Percentiles rank a stretch among this genome's conserved stretches.
Evolutionary conservation across 2,113 vertebrate genomes (phyloP).

Genomic region (Sebastes schlegelii): DNA sequence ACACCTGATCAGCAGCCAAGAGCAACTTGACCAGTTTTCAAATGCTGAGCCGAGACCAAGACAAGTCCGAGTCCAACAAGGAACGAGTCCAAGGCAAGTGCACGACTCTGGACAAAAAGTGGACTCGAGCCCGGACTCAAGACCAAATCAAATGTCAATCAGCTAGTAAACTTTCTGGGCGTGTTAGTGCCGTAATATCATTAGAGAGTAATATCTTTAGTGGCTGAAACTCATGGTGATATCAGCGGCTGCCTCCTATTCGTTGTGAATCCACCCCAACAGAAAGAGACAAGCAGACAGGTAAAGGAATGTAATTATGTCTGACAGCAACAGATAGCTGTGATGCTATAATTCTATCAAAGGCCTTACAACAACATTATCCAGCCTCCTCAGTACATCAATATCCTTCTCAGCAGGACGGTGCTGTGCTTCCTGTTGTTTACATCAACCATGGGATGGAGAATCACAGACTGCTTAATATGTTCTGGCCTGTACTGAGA

Average conservation of each 20-base stretch:
- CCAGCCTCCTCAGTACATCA: slow-evolving; percentile 40
- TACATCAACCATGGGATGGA: slow-evolving; percentile 14
- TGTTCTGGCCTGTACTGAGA: slow-evolving; percentile 1
- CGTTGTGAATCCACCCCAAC: background rate
- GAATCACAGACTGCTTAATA: slow-evolving; percentile 23
- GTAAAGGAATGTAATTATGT: slow-evolving; percentile 47
- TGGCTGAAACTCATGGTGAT: background rate
- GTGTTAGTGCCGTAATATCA: too few species aligned
- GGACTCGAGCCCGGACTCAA: too few species aligned
- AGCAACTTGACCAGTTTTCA: too few species aligned
- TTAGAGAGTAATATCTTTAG: too few species aligned
- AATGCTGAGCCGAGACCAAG: too few species aligned
- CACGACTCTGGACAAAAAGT: too few species aligned
- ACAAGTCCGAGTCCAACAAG: too few species aligned
- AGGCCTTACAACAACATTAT: slow-evolving; percentile 47
- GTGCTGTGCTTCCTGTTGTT: slow-evolving; percentile 22
- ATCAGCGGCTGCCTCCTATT: background rate
- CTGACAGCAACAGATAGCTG: slow-evolving; percentile 54
- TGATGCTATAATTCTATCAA: slow-evolving; percentile 53
- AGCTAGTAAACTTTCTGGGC: too few species aligned
- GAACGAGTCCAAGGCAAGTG: too few species aligned
- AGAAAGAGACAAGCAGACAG: slow-evolving; percentile 11
- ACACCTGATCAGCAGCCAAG: too few species aligned
- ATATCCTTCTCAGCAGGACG: slow-evolving; percentile 44
- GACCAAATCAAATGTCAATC: too few species aligned